Evolutionary conservation across 2,888 invertebrate species (phyloP), one percentile per base, ranked within the genome.

Genomic region (Furcula furcula): DNA sequence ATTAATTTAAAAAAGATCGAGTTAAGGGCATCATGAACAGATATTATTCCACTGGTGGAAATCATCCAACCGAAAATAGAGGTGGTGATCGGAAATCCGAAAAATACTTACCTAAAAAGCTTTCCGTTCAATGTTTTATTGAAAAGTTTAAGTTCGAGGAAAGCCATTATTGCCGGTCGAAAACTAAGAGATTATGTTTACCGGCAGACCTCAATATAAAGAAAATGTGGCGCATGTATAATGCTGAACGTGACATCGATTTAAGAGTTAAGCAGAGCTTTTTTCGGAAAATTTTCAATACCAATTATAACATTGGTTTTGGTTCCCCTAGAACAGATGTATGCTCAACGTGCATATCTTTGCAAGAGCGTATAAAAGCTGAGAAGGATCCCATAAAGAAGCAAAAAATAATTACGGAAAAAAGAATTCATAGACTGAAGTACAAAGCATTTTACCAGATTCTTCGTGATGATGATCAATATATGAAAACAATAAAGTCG

Each of bases 391-490:
- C 34, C 4, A 31, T 18, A 11, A 42, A 48, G 16, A 48, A 10
- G 31, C 43, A 16, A 46, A 53, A 40, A 37, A 46, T 29, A 33
- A n/a, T n/a, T n/a, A n/a, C n/a, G n/a, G n/a, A n/a, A n/a, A n/a
- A n/a, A n/a, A n/a, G n/a, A n/a, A n/a, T 54, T 15, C 55, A 55
- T 27, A 33, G 39, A 22, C 27, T 51, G 7, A 47, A 41, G 29
- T 41, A 37, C 9, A 55, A 54, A 35, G 39, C 44, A 4, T 57
- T 57, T 43, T 53, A 45, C 34, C 11, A 26, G 1, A 46, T 51
- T 19, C 10, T 53, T 5, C 22, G 42, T 31, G 47, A 52, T 25
- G 36, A 53, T 7, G 35, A 33, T n/a, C 33, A 43, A 15, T 20
- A 23, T 31, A 29, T 51, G 13, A 21, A 37, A 30, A 49, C 39